A percentile compares a stretch with the other conserved stretches of the same genome.
phyloP scores from a whole-genome alignment of 2,113 vertebrate genomes.

The Istiophorus platypterus region DNA sequence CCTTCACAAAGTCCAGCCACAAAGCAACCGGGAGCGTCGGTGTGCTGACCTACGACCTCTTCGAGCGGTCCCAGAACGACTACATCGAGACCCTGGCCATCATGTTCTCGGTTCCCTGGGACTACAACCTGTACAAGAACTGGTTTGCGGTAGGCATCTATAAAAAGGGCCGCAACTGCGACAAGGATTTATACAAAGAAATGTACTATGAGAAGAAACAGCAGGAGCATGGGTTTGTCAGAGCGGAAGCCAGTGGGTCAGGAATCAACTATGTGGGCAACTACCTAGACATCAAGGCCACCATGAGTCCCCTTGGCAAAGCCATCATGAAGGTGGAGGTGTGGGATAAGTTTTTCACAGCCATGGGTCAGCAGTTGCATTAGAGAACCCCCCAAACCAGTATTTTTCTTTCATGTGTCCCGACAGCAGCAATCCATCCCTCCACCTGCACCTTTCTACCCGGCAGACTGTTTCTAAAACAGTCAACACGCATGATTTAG shows the following conservation, averaged over 20 bases:
- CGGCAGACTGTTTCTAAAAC: slow-evolving; percentile 17
- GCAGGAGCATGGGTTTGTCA: slow-evolving; percentile 65
- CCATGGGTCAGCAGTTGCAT: slow-evolving; percentile 36
- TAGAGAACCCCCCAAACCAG: slow-evolving; percentile 22
- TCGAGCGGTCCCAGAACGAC: slow-evolving; percentile 65
- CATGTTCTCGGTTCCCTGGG: slow-evolving; percentile 84
- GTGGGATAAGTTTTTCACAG: slow-evolving; percentile 80
- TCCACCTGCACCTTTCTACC: slow-evolving; percentile 17
- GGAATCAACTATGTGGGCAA: slow-evolving; percentile 75
- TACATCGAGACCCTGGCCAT: slow-evolving; percentile 75
- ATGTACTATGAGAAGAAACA: slow-evolving; percentile 82
- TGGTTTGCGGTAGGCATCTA: slow-evolving; percentile 82
- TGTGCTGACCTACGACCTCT: slow-evolving; percentile 83
- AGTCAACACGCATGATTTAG: slow-evolving; percentile 40
- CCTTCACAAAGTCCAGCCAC: slow-evolving; percentile 73
- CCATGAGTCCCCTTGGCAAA: slow-evolving; percentile 76
- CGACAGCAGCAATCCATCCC: slow-evolving; percentile 18
- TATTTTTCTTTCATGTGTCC: not conserved
- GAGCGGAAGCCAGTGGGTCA: slow-evolving; percentile 76
- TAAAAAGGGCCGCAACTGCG: slow-evolving; percentile 66
- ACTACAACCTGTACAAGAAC: slow-evolving; percentile 84
- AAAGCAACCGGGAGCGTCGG: slow-evolving; percentile 75
- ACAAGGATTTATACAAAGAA: slow-evolving; percentile 77
- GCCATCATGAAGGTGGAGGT: slow-evolving; percentile 82
- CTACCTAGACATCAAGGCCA: slow-evolving; percentile 77